Base-by-base conservation (phyloP, 2,888 invertebrate species). In the Amphipoea oculea region DNA sequence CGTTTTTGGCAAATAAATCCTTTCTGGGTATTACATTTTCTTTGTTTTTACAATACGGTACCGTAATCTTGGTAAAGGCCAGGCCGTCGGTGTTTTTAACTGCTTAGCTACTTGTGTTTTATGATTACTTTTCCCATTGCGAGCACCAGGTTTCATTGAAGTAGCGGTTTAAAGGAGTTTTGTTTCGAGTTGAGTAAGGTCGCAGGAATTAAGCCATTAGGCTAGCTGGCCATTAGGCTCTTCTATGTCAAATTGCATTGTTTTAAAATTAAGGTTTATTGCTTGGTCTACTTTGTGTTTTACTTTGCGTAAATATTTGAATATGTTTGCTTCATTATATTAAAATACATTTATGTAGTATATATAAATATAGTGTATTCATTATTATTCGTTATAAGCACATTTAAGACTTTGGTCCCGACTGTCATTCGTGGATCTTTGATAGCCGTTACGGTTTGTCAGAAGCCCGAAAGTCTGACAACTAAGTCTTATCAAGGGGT, bases 1-100 rank as follows among this genome's bases (percentile, higher is more conserved):
- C 89, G 89, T 89, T 89, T 83, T 84, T 51, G 70, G 86, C 69
- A 89, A 89, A 89, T 75, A 85, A 86, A 82, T 83, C 80, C 79
- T 84, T 86, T 84, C 48, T 82, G 81, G 71, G 80, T 77, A 72
- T 78, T 54, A 67, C 17, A 75, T 79, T 77, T 83, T 81, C 73
- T 81, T 82, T 86, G 84, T 83, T 84, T 80, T 76, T 66, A 68
- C 63, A 73, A 40, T 74, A 77, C 42, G 42, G 74, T 84, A 87
- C 82, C 73, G 82, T 85, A 63, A 85, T 77, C 36, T 86, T 76
- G 78, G 54, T 17, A 67, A 75, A 84, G 73, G 76, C 76, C 72
- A 77, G 74, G 14, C 20, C 5, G 48, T 74, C 51, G 54, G 29
- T 63, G 60, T 62, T 73, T 81, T 74, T 40, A 42, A 75, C n/a